Conservation (phyloP, 2,888 invertebrate species). For the Masnerella sp. region DNA sequence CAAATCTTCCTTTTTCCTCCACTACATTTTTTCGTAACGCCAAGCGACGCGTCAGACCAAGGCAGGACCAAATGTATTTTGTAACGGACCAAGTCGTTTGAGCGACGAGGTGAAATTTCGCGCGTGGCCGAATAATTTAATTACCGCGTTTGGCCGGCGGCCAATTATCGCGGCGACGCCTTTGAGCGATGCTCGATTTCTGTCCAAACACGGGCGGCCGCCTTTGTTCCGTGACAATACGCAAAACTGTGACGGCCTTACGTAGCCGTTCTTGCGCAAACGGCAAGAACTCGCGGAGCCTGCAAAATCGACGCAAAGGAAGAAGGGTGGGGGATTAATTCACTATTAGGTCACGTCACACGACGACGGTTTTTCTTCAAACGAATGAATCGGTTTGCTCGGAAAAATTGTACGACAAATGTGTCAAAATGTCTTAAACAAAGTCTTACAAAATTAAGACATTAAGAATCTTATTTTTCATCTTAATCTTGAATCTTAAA, state of each 20-base stretch:
- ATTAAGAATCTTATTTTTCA: too few relatives aligned
- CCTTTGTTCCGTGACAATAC: slow-evolving; percentile 31
- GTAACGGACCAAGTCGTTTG: slow-evolving; percentile 24
- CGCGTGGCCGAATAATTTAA: slow-evolving; percentile 41
- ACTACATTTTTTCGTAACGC: too few relatives aligned
- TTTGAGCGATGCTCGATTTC: slow-evolving; percentile 23
- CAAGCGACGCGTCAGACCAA: too few relatives aligned
- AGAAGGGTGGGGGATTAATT: slow-evolving; percentile 5
- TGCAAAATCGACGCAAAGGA: slow-evolving; percentile 13
- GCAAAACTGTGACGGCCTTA: slow-evolving; percentile 15
- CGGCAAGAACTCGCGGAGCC: slow-evolving; percentile 19
- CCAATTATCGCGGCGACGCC: slow-evolving; percentile 37
- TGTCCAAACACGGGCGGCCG: slow-evolving; percentile 9
- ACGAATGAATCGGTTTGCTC: slow-evolving; percentile 16
- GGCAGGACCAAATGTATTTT: slow-evolving; percentile 38
- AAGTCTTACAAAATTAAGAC: too few relatives aligned
- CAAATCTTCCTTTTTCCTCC: too few relatives aligned
- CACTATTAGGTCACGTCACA: slow-evolving; percentile 26
- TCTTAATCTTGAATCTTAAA: too few relatives aligned
- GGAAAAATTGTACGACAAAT: too few relatives aligned
- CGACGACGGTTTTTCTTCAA: slow-evolving; percentile 5
- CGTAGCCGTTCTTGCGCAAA: slow-evolving; percentile 7
- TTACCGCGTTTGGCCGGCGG: slow-evolving; percentile 15
- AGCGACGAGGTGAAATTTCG: slow-evolving; percentile 28
- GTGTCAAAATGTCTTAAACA: too few relatives aligned